Base-by-base conservation (phyloP, 2,113 vertebrate species). In the Acanthisitta chloris region DNA sequence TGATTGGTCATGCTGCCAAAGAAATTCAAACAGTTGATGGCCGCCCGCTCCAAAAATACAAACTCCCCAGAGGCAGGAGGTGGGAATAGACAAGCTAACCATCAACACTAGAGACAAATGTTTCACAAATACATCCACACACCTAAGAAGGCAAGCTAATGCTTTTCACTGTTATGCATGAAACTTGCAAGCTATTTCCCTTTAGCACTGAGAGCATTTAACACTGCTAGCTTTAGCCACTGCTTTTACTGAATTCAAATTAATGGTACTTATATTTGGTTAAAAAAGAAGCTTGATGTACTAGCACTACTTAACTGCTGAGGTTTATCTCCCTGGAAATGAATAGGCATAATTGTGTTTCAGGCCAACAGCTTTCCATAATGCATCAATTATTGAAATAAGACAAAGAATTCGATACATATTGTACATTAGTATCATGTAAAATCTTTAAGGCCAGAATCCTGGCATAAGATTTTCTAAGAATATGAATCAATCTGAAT, bases 401-500 rank as follows among this genome's bases (percentile, higher is more conserved):
- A 94, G 86, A 91, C 80, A 88, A 89, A 88, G 59, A 79, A 88
- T 52, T 90, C 42, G 1, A 94, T 88, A 83, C 26, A 58, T 33
- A 80, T 16, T 66, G 54, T 86, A 86, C 67, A 70, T 80, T 40
- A 90, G 36, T 38, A 93, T 70, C 67, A 73, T 58, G 67, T 51
- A 74, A 95, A 94, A 94, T 94, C 94, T 87, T 94, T 90, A 88
- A 49, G 61, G 73, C 31, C 78, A 84, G 38, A 96, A 91, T 76
- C 51, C 29, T 12, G 18, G 71, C 34, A 16, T 57, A 79, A 74
- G 23, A 65, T 65, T 62, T 49, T 51, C 87, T 86, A 79, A 61
- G 84, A 95, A 87, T 40, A 85, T 18, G 46, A 73, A 91, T 91
- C 73, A 81, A 51, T 31, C 61, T 52, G 17, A 86, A 55, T 0